Base-by-base conservation (phyloP, 2,888 invertebrate genomes). In the Oscheius sp. region DNA sequence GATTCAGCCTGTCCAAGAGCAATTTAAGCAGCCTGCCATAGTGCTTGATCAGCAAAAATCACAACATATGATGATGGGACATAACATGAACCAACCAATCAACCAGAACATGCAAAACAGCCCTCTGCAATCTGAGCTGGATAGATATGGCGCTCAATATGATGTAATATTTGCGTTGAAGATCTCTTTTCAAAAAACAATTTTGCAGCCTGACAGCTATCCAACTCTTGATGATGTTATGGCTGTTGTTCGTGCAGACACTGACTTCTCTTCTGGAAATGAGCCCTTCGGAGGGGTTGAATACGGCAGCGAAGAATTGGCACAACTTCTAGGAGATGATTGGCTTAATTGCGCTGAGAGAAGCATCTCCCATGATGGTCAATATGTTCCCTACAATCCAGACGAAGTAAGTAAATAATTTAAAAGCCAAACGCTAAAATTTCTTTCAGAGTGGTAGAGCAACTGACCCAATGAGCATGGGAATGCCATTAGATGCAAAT, bases 271-370 rank as follows among this genome's bases (percentile, higher is more conserved):
- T 34, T 17, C 27, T 15, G 63, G 46, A 29, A 23, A n/a, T n/a
- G 46, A 57, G 15, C 37, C 61, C 1, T 61, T 58, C 45, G 48
- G 61, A 6, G 29, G 63, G 15, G 65, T 33, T 15, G 69, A 73
- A 17, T 67, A 67, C 31, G 68, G 63, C 8, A 46, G 52, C 15
- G 68, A 73, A 39, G 73, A 68, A 20, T 25, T 73, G 68, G 68
- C 73, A n/a, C 61, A 71, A 29, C 48, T 73, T 45, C 45, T 73
- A 39, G 69, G 71, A 45, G 68, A 64, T 27, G 71, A 71, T 23
- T 73, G 73, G 73, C 57, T 73, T 10, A 58, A 73, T n/a, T 42
- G n/a, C 15, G 58, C 66, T 15, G 39, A 66, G 6, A 23, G 53
- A 27, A 42, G 45, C 25, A 57, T 69, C 12, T 33, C 63, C n/a